Conservation (phyloP, 1,140 invertebrate genomes). For the Drosophila navojoa region DNA sequence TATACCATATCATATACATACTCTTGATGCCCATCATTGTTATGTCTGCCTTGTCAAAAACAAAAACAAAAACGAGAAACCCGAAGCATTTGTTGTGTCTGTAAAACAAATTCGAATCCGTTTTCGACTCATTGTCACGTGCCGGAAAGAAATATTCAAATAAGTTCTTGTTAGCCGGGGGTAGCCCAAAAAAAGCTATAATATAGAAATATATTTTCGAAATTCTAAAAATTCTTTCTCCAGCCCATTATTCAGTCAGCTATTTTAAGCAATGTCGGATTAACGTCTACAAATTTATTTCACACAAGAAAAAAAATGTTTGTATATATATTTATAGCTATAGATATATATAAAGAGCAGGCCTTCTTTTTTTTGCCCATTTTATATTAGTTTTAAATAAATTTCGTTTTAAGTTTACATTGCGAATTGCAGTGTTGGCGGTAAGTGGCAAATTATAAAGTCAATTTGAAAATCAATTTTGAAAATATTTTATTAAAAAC, state of each 20-base stretch:
- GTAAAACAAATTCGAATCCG: constrained; percentile 33
- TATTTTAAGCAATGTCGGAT: constrained; percentile 38
- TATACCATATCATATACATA: constrained; percentile 26
- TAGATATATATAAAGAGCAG: constrained; percentile 1
- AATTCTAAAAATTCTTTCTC: constrained; percentile 21
- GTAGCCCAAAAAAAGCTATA: constrained; percentile 51
- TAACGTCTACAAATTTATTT: constrained; percentile 17
- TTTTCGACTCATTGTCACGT: constrained; percentile 59
- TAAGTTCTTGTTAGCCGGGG: constrained; percentile 76
- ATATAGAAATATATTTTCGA: background rate
- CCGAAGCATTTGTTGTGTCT: constrained; percentile 44
- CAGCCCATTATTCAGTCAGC: constrained; percentile 38
- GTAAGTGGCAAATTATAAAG: constrained; percentile 67
- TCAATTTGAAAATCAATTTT: constrained; percentile 33
- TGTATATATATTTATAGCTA: background rate
- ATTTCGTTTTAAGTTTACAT: constrained; percentile 68
- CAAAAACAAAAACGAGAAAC: background rate
- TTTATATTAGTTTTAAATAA: constrained; percentile 35
- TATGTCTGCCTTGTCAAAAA: constrained; percentile 33
- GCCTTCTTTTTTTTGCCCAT: background rate
- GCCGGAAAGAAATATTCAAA: constrained; percentile 45
- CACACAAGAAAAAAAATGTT: constrained; percentile 1
- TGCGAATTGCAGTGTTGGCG: constrained; percentile 78
- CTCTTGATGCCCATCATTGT: constrained; percentile 18
- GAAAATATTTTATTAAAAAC: constrained; percentile 12